Percentiles rank a stretch among this genome's conserved stretches.
phyloP scores from a whole-genome alignment of 2,888 invertebrate species.

The Thelaira solivaga region DNA sequence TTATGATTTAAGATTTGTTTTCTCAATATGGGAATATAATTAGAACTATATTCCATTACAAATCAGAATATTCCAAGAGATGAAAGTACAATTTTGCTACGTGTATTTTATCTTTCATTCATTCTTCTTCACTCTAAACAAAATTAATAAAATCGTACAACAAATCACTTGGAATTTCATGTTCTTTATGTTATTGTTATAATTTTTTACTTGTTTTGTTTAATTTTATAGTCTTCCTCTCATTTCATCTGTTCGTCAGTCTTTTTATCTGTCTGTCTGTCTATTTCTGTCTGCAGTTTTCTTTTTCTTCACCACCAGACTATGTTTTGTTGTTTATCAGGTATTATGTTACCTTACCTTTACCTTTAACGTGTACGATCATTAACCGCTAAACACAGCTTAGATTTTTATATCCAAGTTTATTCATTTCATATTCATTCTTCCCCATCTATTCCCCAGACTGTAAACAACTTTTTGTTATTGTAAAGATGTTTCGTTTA shows the following conservation, averaged over 20 bases:
- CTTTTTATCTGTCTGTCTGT: not conserved
- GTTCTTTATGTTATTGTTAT: constrained; percentile 10
- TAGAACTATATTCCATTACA: too few species aligned
- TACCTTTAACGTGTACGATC: constrained; percentile 73
- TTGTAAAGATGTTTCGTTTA: not conserved
- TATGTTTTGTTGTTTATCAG: constrained; percentile 47
- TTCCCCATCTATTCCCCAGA: not conserved
- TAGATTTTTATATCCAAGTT: constrained; percentile 58
- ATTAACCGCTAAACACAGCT: constrained; percentile 74
- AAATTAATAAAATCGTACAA: not conserved
- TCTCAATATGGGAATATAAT: too few species aligned
- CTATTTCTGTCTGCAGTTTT: too few species aligned
- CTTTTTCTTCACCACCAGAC: not conserved
- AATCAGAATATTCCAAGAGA: too few species aligned
- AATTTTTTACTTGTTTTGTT: not conserved
- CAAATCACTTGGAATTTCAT: constrained; percentile 35
- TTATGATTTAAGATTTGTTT: too few species aligned
- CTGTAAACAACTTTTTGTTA: not conserved
- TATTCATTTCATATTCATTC: constrained; percentile 31
- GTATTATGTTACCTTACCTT: constrained; percentile 67
- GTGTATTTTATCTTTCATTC: constrained; percentile 22
- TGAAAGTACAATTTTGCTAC: too few species aligned
- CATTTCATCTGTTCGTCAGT: not conserved
- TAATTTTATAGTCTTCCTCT: not conserved
- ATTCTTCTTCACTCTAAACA: not conserved